Percentiles rank a stretch among this genome's conserved stretches.
phyloP scores from a whole-genome alignment of 2,113 vertebrate species.

The Prunella himalayana region DNA sequence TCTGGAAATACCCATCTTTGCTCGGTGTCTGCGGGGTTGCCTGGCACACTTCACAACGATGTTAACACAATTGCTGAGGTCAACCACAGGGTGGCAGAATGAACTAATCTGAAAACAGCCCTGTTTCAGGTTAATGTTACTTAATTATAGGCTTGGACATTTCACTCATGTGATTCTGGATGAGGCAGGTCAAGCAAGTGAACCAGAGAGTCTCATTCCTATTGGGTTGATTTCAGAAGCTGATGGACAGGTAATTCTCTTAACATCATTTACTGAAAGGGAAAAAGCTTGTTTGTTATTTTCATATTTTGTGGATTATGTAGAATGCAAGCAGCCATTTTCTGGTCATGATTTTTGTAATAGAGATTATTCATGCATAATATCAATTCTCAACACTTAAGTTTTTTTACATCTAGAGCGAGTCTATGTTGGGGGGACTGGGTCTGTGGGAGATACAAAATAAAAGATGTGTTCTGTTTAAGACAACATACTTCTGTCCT shows the following conservation, averaged over 20 bases:
- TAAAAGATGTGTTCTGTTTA: not conserved
- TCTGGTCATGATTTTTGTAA: not conserved
- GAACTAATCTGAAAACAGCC: not conserved
- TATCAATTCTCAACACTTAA: not conserved
- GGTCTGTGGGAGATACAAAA: not conserved
- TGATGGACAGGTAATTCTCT: slow-evolving; percentile 81
- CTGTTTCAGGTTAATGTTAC: not conserved
- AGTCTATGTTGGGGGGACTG: not conserved
- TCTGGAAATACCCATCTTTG: not conserved
- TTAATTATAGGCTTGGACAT: slow-evolving; percentile 82
- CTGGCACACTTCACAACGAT: not conserved
- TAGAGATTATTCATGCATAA: not conserved
- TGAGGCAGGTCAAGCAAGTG: slow-evolving; percentile 93
- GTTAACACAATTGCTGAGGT: not conserved
- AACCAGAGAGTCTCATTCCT: slow-evolving; percentile 91
- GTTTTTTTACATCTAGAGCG: not conserved
- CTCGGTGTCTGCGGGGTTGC: not conserved
- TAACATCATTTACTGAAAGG: not conserved
- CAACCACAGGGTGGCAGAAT: slow-evolving; percentile 41
- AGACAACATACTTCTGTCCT: not conserved
- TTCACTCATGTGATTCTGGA: slow-evolving; percentile 94
- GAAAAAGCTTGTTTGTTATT: not conserved
- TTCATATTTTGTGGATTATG: not conserved
- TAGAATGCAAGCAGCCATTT: not conserved
- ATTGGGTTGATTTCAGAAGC: slow-evolving; percentile 84